Evolutionary conservation across 1,140 invertebrate species (phyloP).

Genomic region (Matsumurasca onukii): DNA sequence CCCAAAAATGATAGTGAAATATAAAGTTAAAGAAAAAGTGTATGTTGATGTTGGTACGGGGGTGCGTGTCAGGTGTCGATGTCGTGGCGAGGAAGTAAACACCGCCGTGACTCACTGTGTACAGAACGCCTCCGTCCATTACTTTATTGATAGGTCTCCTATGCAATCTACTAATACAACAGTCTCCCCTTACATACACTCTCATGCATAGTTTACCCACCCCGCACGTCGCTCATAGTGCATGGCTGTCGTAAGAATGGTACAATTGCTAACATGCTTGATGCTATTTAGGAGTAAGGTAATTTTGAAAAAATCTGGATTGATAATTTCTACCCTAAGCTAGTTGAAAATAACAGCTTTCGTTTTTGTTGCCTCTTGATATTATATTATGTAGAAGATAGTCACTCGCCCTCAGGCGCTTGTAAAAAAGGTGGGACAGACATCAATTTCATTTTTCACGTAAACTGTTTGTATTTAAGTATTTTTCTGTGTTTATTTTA

Average conservation of each 20-base stretch:
- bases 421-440: too few relatives aligned
- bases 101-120: conserved; percentile 8
- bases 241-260: neutral
- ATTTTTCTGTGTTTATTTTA: too few relatives aligned
- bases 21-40: neutral
- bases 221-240: neutral
- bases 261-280: neutral
- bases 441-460: too few relatives aligned
- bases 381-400: too few relatives aligned
- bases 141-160: conserved; percentile 23
- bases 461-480: too few relatives aligned
- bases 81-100: conserved; percentile 11
- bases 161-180: conserved; percentile 22
- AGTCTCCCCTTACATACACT: neutral
- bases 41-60: neutral
- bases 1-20: neutral
- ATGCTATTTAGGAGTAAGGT: neutral
- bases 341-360: neutral
- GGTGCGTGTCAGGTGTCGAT: conserved; percentile 8
- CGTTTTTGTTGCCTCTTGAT: too few relatives aligned
- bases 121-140: conserved; percentile 10
- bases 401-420: too few relatives aligned
- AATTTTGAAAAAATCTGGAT: neutral
- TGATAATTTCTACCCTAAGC: neutral
- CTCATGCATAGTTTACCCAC: conserved; percentile 15